Evolutionary conservation across 2,888 invertebrate species (phyloP), one percentile per base, ranked within the genome.

Genomic region (Cartodere bifasciata): DNA sequence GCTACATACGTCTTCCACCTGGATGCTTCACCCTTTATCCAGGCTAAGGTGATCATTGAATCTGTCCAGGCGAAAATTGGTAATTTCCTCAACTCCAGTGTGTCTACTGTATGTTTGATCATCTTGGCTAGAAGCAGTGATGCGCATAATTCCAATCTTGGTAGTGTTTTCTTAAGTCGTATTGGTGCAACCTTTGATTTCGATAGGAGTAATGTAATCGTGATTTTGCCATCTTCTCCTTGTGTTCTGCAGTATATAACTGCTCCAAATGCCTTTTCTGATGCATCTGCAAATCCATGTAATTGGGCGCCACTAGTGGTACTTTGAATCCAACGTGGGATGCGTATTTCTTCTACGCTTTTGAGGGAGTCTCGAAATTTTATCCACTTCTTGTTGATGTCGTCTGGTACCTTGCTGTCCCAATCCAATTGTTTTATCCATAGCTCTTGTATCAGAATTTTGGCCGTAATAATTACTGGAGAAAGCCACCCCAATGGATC

Each of bases 401-500:
- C 14, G 10, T 23, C n/a, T n/a, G 33, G 30, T 5, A 36, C 9
- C 17, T 7, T 13, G 7, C 34, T 13, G 14, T 36, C 30, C 36
- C 36, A 36, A 12, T 34, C 34, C 16, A 34, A 16, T 7, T 38
- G 13, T 25, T 35, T 13, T 4, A 29, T 2, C 32, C 39, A 37
- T 11, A 39, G 24, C 14, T 35, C 43, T 34, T 47, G 46, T 7
- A 45, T 34, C 6, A 47, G 10, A 7, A 43, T 12, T 28, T 47
- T 47, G 3, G 45, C 42, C 13, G 15, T 32, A 4, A 47, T 23
- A 5, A 38, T 28, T 1, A 37, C 21, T 7, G 41, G 41, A 11
- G 38, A 35, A 5, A 43, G 11, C 40, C 39, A 41, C 12, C 43
- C 43, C 3, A 42, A 23, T n/a, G 44, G 43, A 34, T 45, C 44